Evolutionary conservation across 2,113 vertebrate genomes (phyloP).

Genomic region (Probosciger aterrimus): DNA sequence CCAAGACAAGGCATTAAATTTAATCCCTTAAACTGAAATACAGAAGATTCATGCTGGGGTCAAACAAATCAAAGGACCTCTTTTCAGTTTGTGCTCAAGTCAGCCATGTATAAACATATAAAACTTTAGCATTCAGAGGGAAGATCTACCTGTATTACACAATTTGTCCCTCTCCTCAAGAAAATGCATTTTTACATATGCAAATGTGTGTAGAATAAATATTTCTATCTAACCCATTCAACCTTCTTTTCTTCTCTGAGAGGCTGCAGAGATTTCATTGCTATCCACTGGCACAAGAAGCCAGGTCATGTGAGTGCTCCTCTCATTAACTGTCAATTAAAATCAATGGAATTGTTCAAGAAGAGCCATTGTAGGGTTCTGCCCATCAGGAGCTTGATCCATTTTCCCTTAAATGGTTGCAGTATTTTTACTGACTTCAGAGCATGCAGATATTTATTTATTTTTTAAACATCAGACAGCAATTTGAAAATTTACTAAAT

Average conservation of each 20-base stretch:
- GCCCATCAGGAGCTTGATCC: not conserved
- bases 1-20: not conserved
- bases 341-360: constrained; percentile 11
- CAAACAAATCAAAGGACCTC: not conserved
- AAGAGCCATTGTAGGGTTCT: not conserved
- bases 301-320: not conserved
- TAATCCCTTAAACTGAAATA: constrained; percentile 2
- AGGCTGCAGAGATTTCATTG: not conserved
- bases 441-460: not conserved
- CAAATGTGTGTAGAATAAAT: not conserved
- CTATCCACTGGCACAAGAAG: not conserved
- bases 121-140: not conserved
- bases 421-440: not conserved
- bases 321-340: constrained; percentile 38
- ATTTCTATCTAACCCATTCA: not conserved
- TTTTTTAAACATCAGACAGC: not conserved
- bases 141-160: not conserved
- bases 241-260: not conserved
- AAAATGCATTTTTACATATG: not conserved
- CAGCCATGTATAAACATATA: not conserved
- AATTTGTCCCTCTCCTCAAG: not conserved
- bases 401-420: constrained; percentile 11
- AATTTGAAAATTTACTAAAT: not conserved
- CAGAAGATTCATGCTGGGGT: not conserved
- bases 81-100: not conserved